Evolutionary conservation across 2,888 invertebrate species (phyloP), one percentile per base, ranked within the genome.

Genomic region (Pyralis farinalis): DNA sequence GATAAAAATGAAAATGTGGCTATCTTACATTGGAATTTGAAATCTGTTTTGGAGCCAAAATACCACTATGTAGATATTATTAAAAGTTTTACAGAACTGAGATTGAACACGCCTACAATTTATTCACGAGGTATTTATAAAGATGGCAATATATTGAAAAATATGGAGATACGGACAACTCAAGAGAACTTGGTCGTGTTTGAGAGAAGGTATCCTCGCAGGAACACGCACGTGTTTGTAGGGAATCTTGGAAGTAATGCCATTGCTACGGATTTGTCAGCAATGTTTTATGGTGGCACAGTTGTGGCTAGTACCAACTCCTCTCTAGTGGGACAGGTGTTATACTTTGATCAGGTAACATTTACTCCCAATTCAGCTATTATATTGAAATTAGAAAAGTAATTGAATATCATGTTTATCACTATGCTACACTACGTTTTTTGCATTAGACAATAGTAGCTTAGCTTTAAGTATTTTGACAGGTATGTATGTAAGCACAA

Each of bases 151-250:
- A 85, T 90, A 40, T 76, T 90, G 34, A 91, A 92, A 11, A 96
- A 94, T 73, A 92, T 93, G 45, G 93, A 92, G 54, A 88, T 95
- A 38, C 91, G 93, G 44, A 91, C 92, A 62, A 90, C 91, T 16
- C 86, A 90, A 28, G 90, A 92, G 32, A 91, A 93, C 59, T 88
- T 96, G 33, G 80, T 96, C 1, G 91, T 95, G 10, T 77, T 93
- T 34, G 95, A 96, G 64, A 89, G 96, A 33, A 94, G 93, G 91
- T 96, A 93, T 73, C 96, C 96, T 0, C 90, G 96, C 9, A 90
- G 94, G 43, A 94, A 94, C 63, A 92, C 94, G 0, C 95, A 93
- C 63, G 93, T 95, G 0, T 92, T 94, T 44, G 91, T 96, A 0
- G 93, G 93, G 1, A 96, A 96, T 82, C 88, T 95, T 1, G 94